Percentiles rank a stretch among this genome's conserved stretches.
Evolutionary conservation across 1,140 invertebrate genomes (phyloP).

Genomic region (Megalonaias nervosa): DNA sequence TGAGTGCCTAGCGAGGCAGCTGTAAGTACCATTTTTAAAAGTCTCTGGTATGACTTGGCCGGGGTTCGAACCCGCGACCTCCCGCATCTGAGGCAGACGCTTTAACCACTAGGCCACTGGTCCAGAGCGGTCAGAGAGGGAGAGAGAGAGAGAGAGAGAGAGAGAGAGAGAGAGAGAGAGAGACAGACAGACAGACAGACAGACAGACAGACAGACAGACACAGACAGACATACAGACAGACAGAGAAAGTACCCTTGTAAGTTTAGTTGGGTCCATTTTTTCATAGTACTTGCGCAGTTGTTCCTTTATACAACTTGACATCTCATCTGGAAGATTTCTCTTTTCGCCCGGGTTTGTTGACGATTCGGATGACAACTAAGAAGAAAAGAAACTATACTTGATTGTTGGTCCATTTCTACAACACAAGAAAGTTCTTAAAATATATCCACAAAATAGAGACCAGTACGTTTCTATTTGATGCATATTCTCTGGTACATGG

Average conservation of each 20-base stretch:
- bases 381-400: neutral
- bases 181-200: too few species aligned
- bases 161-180: too few species aligned
- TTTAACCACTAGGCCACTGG: too few species aligned
- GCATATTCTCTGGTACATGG: neutral
- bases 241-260: constrained; percentile 31
- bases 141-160: too few species aligned
- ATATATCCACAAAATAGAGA: neutral
- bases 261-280: constrained; percentile 48
- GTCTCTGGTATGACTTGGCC: too few species aligned
- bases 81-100: too few species aligned
- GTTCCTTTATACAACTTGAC: constrained; percentile 46
- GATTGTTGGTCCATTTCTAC: neutral
- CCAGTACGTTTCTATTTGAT: neutral
- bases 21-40: too few species aligned
- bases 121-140: too few species aligned
- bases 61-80: too few species aligned
- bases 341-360: constrained; percentile 9
- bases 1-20: too few species aligned
- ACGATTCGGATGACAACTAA: constrained; percentile 8
- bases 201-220: too few species aligned
- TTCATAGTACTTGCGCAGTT: constrained; percentile 50
- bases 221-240: too few species aligned
- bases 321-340: constrained; percentile 54
- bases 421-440: neutral